Evolutionary conservation across 92 coral and sea anemone genomes (phyloP), one percentile per base, ranked within the genome.

Genomic region (Chrysogorgia sp.): DNA sequence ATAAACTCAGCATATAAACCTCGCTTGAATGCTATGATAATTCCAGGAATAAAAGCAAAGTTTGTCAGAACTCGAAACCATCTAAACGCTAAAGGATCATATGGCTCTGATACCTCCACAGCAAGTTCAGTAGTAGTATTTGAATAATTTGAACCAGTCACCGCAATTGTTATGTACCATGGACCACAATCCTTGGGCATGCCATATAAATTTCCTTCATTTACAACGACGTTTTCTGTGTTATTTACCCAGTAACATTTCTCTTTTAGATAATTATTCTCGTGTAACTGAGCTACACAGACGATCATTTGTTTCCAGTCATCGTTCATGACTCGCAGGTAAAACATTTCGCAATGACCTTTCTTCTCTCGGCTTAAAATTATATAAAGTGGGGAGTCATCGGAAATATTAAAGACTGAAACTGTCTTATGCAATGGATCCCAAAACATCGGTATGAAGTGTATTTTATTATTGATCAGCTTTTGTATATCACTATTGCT

Each of bases 61-160:
- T 71, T 71, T 8, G 77, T 71, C 5, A 71, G 24, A 24, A 71
- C 77, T 49, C 77, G 37, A 71, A 71, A 52, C 77, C 77, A 71
- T n/a, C 77, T 48, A 30, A 71, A 71, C 10, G 22, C 77, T 40
- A 71, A 5, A 30, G 77, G 62, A 71, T 71, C 77, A 49, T 71
- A 71, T n/a, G 77, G 41, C 17, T 52, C 63, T 1, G 77, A 71
- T 34, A 71, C 77, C 48, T 71, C 77, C 25, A 71, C 62, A 26
- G 77, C 28, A 52, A 71, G 62, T 48, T 49, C 41, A 14, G 60
- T 49, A 4, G 58, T 68, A 43, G 45, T 71, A 0, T 34, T 40
- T 17, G 10, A 40, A 21, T 15, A n/a, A 40, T 55, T 24, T 10
- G 8, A 40, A 23, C 6, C 43, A 25, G 77, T 33, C 23, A 49